Percentiles rank a stretch among this genome's conserved stretches.
phyloP scores from a whole-genome alignment of 2,113 vertebrate genomes.

The Crotophaga sulcirostris region DNA sequence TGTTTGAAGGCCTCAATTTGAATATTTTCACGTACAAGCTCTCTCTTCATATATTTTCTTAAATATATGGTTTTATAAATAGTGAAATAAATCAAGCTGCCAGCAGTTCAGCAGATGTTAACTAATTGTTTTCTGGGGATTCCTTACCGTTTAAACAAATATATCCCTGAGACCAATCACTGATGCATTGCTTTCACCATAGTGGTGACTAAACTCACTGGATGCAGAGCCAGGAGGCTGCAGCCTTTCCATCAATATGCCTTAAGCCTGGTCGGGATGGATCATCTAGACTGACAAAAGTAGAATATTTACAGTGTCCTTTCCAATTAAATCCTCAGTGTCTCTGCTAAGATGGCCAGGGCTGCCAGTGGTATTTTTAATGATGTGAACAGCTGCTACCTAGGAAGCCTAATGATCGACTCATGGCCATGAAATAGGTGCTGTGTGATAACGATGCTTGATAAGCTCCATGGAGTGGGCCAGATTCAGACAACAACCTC shows the following conservation, averaged over 20 bases:
- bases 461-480: not conserved
- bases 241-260: not conserved
- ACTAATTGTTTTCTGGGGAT: not conserved
- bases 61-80: not conserved
- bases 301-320: slow-evolving; percentile 8
- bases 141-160: not conserved
- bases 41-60: not conserved
- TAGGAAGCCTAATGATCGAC: not conserved
- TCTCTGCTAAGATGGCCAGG: not conserved
- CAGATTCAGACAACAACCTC: not conserved
- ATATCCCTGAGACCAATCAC: not conserved
- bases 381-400: not conserved
- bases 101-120: not conserved
- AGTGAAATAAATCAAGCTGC: not conserved
- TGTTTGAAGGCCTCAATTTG: not conserved
- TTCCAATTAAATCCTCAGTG: not conserved
- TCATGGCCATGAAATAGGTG: not conserved
- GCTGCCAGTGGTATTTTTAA: not conserved
- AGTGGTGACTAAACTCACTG: not conserved
- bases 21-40: not conserved
- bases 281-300: not conserved
- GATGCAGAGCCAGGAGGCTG: not conserved
- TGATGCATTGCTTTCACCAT: not conserved
- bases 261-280: not conserved
- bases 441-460: not conserved